phyloP scores from a whole-genome alignment of 2,113 vertebrate species.

The Sciurus niger region DNA sequence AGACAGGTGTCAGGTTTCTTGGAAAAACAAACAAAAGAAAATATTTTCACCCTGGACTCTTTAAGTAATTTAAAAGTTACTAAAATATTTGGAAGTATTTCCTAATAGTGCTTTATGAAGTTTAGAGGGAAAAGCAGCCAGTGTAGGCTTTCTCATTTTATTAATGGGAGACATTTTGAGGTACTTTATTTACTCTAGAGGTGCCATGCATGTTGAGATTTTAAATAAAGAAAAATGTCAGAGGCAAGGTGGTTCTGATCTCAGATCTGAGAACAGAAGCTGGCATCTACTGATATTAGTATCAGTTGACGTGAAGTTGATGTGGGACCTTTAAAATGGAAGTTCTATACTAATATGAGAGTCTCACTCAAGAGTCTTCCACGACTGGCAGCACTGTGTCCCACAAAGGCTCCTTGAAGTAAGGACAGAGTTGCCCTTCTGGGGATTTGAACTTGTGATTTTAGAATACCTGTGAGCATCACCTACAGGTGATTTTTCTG shows the following conservation, averaged over 20 bases:
- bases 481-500: neutral
- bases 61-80: neutral
- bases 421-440: neutral
- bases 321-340: neutral
- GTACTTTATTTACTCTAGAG: slow-evolving; percentile 5
- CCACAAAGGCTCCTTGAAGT: neutral
- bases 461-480: slow-evolving; percentile 24
- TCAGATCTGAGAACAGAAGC: slow-evolving; percentile 10
- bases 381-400: neutral
- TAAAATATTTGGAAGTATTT: slow-evolving; percentile 4
- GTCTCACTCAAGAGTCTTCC: neutral
- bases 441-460: slow-evolving; percentile 64
- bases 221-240: slow-evolving; percentile 21
- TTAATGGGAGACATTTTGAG: neutral
- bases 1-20: neutral
- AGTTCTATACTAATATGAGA: slow-evolving; percentile 15
- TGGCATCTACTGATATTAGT: neutral
- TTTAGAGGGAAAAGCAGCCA: slow-evolving; percentile 7
- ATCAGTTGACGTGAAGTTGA: neutral
- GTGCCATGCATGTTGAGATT: slow-evolving; percentile 15
- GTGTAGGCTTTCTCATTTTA: neutral
- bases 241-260: neutral
- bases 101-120: neutral
- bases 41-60: neutral
- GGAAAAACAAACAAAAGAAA: neutral